Evolutionary conservation across 2,113 vertebrate genomes (phyloP).

Genomic region (Rhabdornis inornatus): DNA sequence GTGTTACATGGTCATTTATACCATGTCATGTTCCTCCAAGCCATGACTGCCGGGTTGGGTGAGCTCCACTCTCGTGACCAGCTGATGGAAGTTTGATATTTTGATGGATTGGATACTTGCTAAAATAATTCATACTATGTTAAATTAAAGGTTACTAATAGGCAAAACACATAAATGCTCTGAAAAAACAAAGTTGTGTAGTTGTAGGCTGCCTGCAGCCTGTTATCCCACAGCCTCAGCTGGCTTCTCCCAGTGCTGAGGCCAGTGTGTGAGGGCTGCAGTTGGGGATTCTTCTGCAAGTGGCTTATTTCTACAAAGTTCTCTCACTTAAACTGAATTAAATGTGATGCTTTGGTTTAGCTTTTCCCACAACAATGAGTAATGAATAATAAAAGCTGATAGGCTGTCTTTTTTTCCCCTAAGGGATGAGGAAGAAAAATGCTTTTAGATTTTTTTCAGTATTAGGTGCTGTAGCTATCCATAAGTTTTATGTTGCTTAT

Average conservation of each 20-base stretch:
- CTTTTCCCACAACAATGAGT: neutral
- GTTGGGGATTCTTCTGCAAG: neutral
- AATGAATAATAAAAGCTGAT: neutral
- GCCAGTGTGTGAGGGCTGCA: neutral
- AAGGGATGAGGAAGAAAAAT: neutral
- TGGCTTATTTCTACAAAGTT: neutral
- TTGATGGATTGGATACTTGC: neutral
- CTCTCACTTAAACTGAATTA: neutral
- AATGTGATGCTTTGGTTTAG: neutral
- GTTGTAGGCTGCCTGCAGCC: neutral
- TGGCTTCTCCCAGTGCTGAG: neutral
- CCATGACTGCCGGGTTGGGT: neutral
- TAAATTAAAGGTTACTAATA: neutral
- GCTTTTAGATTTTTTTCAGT: neutral
- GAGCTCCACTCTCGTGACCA: neutral
- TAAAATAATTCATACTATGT: neutral
- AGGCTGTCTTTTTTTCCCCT: no score
- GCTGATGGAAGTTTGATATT: neutral
- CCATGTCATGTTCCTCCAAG: neutral
- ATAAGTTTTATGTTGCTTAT: neutral
- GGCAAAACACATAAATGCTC: neutral
- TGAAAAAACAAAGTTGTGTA: neutral
- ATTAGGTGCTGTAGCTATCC: neutral
- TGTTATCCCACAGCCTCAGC: neutral
- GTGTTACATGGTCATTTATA: neutral